phyloP scores from a whole-genome alignment of 2,888 invertebrate species.

The Heliconius ismenius region DNA sequence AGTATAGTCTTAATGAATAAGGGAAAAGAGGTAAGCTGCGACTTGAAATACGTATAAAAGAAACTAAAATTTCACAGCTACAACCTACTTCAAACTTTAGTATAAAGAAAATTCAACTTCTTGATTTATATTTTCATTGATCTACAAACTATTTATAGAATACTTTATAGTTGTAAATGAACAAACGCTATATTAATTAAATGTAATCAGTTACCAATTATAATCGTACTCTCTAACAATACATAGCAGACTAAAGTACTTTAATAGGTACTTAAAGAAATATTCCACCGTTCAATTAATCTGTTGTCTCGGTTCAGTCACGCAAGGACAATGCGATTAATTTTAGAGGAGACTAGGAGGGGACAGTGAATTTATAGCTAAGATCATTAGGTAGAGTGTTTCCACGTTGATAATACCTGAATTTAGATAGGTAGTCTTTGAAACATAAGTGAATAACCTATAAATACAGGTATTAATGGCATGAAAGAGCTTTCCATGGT shows the following conservation, averaged over 20 bases:
- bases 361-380: slow-evolving; percentile 15
- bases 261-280: slow-evolving; percentile 26
- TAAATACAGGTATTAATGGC: not conserved
- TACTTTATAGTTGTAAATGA: not conserved
- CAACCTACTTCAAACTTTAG: no score
- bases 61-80: no score
- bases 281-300: slow-evolving; percentile 29
- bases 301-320: slow-evolving; percentile 26
- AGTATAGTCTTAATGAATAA: no score
- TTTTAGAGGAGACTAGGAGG: slow-evolving; percentile 25
- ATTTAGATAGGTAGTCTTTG: not conserved
- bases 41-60: no score
- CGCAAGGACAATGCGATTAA: slow-evolving; percentile 28
- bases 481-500: no score
- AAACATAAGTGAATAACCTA: not conserved
- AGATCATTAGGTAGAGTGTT: slow-evolving; percentile 13
- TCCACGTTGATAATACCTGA: not conserved
- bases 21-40: no score
- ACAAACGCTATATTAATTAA: not conserved
- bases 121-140: no score
- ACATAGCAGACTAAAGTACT: slow-evolving; percentile 15
- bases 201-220: slow-evolving; percentile 16
- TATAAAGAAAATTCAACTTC: no score
- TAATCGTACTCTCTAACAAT: slow-evolving; percentile 15
- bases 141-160: not conserved